Evolutionary conservation across 2,797 vertebrate species (phyloP).

Genomic region (Spinibarbus caldwelli): DNA sequence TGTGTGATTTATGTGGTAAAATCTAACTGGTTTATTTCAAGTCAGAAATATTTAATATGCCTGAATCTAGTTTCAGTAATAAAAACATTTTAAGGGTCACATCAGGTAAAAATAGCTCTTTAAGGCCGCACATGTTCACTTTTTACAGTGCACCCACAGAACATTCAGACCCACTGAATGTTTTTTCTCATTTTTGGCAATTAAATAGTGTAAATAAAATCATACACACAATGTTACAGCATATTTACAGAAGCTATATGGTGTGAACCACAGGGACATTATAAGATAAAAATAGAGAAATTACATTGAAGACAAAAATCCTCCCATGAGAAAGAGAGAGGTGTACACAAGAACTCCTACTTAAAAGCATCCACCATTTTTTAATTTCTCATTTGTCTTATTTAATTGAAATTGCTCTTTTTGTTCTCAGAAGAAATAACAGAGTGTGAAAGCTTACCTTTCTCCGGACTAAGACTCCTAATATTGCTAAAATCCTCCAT

Average conservation of each 20-base stretch:
- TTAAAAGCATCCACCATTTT: slow-evolving; percentile 13
- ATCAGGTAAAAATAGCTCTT: neutral
- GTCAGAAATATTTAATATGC: neutral
- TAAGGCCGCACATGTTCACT: neutral
- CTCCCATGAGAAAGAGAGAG: slow-evolving; percentile 17
- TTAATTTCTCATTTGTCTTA: too few relatives aligned
- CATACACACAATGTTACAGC: neutral
- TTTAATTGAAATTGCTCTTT: neutral
- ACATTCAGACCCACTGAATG: neutral
- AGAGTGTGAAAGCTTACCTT: slow-evolving; percentile 78
- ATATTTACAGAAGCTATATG: neutral
- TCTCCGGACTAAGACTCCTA: slow-evolving; percentile 77
- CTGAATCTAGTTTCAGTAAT: neutral
- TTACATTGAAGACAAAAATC: neutral
- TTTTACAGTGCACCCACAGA: neutral
- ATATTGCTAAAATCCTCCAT: slow-evolving; percentile 79
- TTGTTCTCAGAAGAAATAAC: neutral
- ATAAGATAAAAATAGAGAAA: neutral
- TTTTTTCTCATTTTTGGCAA: too few relatives aligned
- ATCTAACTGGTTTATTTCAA: neutral
- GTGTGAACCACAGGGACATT: neutral
- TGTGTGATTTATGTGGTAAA: neutral
- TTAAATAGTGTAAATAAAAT: neutral
- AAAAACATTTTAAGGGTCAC: neutral
- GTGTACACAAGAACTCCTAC: slow-evolving; percentile 27